Evolutionary conservation across 2,113 vertebrate species (phyloP), one percentile per base, ranked within the genome.

Genomic region (Grammomys dolichurus): DNA sequence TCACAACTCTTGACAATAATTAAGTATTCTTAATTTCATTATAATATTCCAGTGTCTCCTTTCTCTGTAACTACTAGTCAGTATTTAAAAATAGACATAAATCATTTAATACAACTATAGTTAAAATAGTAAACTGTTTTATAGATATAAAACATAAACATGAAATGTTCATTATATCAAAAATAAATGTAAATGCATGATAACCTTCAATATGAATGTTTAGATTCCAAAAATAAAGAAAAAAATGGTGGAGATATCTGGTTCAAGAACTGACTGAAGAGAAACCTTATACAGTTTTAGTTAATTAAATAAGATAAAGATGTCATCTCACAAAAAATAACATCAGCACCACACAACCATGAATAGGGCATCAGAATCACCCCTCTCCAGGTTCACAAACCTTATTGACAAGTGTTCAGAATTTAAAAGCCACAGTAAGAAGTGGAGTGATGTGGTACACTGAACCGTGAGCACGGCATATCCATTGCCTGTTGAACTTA

Each of bases 11-110:
- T 56, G 12, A 85, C 16, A 5, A 31, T 0, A 72, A 19, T 7
- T 58, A 88, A 26, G 22, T 67, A 19, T 76, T 63, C 73, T 76
- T 36, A 65, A 54, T 89, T 87, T 91, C 72, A 95, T n/a, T 48
- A 80, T 40, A 80, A 72, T 24, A 22, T 9, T 72, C 33, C 51
- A 72, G 36, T 70, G 46, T 77, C 4, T 75, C 16, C 78, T 72
- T 56, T 14, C 20, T 40, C 2, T 82, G 75, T 73, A 46, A 56
- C 58, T 58, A 36, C 33, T 72, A 72, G 51, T 75, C 63, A 81
- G 51, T 78, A 86, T 92, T 95, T 88, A 33, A 93, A 89, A 78
- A 60, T 51, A 89, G 51, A 58, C 70, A 24, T 31, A 94, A 93
- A 75, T 84, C 75, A 69, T 93, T 54, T 54, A 94, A 89, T 58